Conservation (phyloP, 2,113 vertebrate species). For the Dipodomys spectabilis region DNA sequence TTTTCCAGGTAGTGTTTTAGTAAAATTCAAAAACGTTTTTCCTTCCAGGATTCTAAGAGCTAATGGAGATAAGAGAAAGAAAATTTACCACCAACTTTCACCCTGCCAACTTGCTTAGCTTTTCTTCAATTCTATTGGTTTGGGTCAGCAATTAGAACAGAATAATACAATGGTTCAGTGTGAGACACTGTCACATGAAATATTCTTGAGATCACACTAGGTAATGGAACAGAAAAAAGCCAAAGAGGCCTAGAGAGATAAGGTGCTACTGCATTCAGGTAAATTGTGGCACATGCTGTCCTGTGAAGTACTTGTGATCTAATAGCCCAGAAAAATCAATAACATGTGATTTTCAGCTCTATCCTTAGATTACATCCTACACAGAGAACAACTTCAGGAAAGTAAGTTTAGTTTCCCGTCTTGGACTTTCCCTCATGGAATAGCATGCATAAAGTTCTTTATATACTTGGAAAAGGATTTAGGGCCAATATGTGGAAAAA, state of each 20-base stretch:
- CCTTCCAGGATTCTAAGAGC: background rate
- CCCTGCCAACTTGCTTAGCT: background rate
- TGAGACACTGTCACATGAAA: accelerated
- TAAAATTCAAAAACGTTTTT: background rate
- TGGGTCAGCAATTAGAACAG: background rate
- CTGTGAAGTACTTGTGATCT: constrained; percentile 47
- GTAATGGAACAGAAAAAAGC: constrained; percentile 29
- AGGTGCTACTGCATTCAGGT: constrained; percentile 8
- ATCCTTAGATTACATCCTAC: constrained; percentile 58
- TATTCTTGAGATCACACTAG: background rate
- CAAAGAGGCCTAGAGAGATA: background rate
- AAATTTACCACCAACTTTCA: too few relatives aligned
- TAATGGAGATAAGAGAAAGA: too few relatives aligned
- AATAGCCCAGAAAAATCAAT: constrained; percentile 68
- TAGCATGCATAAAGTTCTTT: background rate
- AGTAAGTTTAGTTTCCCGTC: constrained; percentile 64
- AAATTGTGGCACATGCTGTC: constrained; percentile 1
- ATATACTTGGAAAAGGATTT: constrained; percentile 61
- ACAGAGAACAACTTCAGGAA: constrained; percentile 66
- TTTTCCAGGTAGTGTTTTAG: background rate
- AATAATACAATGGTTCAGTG: background rate
- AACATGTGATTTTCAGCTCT: constrained; percentile 65
- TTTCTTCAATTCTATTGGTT: background rate
- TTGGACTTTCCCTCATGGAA: constrained; percentile 67
- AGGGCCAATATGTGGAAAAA: background rate